phyloP scores from a whole-genome alignment of 2,113 vertebrate genomes.

The Callipepla californica region DNA sequence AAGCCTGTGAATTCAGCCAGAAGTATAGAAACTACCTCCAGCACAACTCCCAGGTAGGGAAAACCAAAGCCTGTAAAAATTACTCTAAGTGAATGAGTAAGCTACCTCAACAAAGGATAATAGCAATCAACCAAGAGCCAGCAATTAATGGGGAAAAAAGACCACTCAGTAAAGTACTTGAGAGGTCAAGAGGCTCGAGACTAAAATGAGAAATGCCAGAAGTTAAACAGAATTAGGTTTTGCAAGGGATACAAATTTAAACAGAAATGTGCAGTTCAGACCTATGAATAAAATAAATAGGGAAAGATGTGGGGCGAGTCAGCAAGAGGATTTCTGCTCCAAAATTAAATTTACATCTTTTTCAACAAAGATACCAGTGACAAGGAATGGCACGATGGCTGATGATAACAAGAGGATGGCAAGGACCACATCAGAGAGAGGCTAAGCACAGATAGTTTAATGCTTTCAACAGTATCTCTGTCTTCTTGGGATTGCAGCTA shows the following conservation, averaged over 20 bases:
- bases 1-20: background rate
- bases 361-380: background rate
- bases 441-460: background rate
- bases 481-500: background rate
- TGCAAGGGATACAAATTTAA: background rate
- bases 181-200: background rate
- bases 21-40: slow-evolving; percentile 12
- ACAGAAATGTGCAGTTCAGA: background rate
- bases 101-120: background rate
- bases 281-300: background rate
- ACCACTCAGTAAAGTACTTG: background rate
- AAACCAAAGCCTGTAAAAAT: slow-evolving; percentile 27
- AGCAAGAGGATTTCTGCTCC: background rate
- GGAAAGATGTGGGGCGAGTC: background rate
- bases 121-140: background rate
- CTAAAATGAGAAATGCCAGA: background rate
- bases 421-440: background rate
- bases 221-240: background rate
- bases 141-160: background rate
- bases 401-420: background rate
- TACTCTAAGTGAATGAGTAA: background rate
- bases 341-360: background rate
- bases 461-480: background rate
- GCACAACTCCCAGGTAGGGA: background rate
- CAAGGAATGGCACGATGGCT: background rate